A percentile compares a stretch with the other conserved stretches of the same genome.
phyloP scores from a whole-genome alignment of 2,888 invertebrate genomes.

The Meta bourneti region DNA sequence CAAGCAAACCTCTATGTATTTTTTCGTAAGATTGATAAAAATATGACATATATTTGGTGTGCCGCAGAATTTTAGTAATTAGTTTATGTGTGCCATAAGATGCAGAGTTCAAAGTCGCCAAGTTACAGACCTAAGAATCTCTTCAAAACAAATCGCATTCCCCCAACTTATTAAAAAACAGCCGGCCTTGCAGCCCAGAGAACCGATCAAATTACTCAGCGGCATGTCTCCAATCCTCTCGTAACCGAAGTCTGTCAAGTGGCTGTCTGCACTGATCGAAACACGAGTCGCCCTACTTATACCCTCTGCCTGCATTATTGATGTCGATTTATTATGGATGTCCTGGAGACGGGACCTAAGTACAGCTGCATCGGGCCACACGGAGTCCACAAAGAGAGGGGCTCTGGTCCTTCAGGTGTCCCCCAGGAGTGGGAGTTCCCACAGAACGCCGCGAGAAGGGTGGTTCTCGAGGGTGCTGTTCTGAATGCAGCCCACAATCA shows the following conservation, averaged over 20 bases:
- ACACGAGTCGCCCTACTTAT: conserved; percentile 7
- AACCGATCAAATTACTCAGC: not conserved
- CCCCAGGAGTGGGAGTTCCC: conserved; percentile 71
- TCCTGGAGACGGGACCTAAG: not conserved
- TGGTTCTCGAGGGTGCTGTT: conserved; percentile 48
- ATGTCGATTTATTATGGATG: conserved; percentile 56
- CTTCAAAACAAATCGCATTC: too few relatives aligned
- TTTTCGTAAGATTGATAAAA: too few relatives aligned
- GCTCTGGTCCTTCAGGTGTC: conserved; percentile 65
- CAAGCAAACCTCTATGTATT: too few relatives aligned
- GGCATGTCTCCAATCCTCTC: not conserved
- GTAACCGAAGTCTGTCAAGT: conserved; percentile 5
- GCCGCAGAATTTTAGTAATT: too few relatives aligned
- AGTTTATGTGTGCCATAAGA: too few relatives aligned
- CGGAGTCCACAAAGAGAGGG: not conserved
- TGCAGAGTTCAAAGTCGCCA: too few relatives aligned
- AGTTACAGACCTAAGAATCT: too few relatives aligned
- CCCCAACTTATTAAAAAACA: too few relatives aligned
- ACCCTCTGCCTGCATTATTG: conserved; percentile 34
- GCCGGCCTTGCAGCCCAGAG: too few relatives aligned
- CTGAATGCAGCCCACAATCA: conserved; percentile 31
- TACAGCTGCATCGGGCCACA: conserved; percentile 21
- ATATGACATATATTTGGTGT: too few relatives aligned
- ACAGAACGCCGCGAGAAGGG: conserved; percentile 24
- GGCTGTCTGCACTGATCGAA: not conserved